Conservation (phyloP, 2,113 vertebrate genomes). For the Stigmatopora argus region DNA sequence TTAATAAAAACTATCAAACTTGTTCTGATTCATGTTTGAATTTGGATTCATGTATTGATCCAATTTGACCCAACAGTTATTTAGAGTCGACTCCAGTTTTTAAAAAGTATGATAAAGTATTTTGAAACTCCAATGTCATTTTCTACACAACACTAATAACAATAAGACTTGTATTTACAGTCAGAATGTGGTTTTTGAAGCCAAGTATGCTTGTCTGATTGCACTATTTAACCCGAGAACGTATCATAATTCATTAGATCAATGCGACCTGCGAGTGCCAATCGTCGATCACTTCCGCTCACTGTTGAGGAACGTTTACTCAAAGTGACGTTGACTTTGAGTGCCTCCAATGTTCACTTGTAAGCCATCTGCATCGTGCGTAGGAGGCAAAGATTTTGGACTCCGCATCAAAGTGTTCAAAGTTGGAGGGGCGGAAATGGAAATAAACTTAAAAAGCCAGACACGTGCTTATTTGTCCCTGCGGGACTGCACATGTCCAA, state of each 20-base stretch:
- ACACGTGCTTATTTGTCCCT: conserved; percentile 56
- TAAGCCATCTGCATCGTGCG: conserved; percentile 19
- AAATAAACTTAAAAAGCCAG: neutral
- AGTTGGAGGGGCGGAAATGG: conserved; percentile 6
- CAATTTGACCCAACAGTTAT: too few species aligned
- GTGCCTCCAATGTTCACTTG: conserved; percentile 15
- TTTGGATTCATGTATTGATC: too few species aligned
- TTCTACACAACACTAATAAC: neutral
- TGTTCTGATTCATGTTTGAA: neutral
- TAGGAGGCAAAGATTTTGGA: conserved; percentile 32
- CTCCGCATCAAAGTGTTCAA: conserved; percentile 9
- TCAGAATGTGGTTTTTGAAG: neutral
- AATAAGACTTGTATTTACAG: neutral
- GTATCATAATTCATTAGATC: neutral
- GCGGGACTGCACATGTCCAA: conserved; percentile 58
- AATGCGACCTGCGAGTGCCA: neutral
- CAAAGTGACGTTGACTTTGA: conserved; percentile 14
- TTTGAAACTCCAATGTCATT: too few species aligned
- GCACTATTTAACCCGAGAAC: neutral
- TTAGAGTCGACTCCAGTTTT: too few species aligned
- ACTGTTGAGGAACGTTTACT: conserved; percentile 32
- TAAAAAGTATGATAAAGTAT: too few species aligned
- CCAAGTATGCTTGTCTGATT: neutral
- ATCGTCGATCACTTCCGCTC: conserved; percentile 12
- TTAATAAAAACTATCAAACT: neutral